Conservation (phyloP, 1,140 invertebrate genomes). For the Chrysopa pallens region DNA sequence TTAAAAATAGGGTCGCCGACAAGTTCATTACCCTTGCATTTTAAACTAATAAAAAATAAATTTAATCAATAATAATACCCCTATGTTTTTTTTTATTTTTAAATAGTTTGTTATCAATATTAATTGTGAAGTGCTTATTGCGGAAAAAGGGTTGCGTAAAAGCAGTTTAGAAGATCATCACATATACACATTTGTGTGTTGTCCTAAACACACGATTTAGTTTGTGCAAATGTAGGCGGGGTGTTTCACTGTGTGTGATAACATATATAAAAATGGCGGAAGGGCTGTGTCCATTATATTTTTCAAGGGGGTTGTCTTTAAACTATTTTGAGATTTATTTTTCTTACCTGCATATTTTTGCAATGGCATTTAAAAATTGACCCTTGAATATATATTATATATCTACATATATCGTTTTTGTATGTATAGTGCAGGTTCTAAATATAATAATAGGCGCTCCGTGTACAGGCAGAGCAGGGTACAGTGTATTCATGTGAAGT, state of each 20-base stretch:
- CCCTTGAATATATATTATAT: neutral
- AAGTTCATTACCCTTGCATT: neutral
- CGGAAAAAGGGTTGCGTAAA: slow-evolving; percentile 14
- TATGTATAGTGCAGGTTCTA: too few species aligned
- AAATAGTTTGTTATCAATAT: neutral
- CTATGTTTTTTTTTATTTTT: neutral
- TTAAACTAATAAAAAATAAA: neutral
- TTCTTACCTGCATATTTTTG: neutral
- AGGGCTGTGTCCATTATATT: slow-evolving; percentile 12
- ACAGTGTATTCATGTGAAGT: too few species aligned
- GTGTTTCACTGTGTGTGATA: slow-evolving; percentile 7
- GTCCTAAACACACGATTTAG: neutral
- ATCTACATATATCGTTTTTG: neutral
- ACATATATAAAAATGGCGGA: slow-evolving; percentile 16
- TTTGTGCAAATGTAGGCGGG: slow-evolving; percentile 15
- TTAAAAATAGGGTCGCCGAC: neutral
- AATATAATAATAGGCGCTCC: too few species aligned
- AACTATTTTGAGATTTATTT: neutral
- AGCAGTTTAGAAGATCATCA: neutral
- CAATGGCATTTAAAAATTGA: neutral
- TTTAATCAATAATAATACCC: neutral
- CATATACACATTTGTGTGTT: neutral
- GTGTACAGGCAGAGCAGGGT: too few species aligned
- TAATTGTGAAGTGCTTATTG: neutral
- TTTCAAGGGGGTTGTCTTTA: slow-evolving; percentile 4